Base-by-base conservation (phyloP, 2,113 vertebrate genomes). In the Jacana jacana region DNA sequence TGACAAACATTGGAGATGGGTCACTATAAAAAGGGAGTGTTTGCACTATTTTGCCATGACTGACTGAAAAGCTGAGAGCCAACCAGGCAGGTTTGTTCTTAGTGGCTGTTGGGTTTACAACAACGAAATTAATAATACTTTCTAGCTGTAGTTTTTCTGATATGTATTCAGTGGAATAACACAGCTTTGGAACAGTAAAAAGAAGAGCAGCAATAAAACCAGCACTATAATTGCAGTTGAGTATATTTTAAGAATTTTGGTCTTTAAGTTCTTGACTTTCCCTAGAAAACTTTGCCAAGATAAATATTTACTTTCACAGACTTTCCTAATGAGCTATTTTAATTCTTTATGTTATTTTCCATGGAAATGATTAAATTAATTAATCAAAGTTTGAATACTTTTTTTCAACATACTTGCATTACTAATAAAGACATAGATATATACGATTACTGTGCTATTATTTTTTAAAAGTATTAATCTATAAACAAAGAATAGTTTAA, bases 301-400 rank as follows among this genome's bases (percentile, higher is more conserved):
- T 96, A 95, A 96, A 88, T 91, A 92, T 96, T 96, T 96, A 68
- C 77, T 95, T 91, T 78, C 39, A 49, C 6, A 89, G 35, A 31
- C 13, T 88, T 90, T 79, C 37, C 71, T 96, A 94, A 95, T 87
- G 80, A 92, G 30, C 17, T 63, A 35, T 72, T 91, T 91, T 90
- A 10, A 93, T 92, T 92, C 63, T 86, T 94, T 71, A 39, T 83
- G 60, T 30, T 72, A 73, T 88, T 92, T 96, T 88, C 44, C 65
- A 24, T 80, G 60, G 46, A 75, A 95, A 92, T 87, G 0, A 93
- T 86, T 91, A 81, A 69, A 94, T 94, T 85, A 7, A 81, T 96
- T 96, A 94, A 83, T 93, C 89, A 92, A 20, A 30, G 35, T 80
- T 91, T 76, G 33, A 93, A 70, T 17, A 65, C 4, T 80, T 73